Conservation (phyloP, 1,140 invertebrate genomes). For the Cyphomyrmex costatus region DNA sequence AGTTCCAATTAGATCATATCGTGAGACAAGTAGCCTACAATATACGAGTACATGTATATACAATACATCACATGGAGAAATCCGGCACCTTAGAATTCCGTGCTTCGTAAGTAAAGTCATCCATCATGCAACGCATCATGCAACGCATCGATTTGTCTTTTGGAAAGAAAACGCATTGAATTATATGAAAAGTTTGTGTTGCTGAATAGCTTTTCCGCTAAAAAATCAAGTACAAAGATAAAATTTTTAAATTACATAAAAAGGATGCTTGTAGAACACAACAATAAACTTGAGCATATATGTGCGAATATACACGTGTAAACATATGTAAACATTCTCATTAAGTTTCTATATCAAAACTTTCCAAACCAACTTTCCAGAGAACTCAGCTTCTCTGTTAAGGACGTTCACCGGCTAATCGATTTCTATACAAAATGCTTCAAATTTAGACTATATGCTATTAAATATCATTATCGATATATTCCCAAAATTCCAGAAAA, state of each 20-base stretch:
- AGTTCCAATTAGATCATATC: slow-evolving; percentile 52
- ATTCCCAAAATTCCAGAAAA: no score
- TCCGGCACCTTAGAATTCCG: background rate
- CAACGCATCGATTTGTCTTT: background rate
- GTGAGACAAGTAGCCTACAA: background rate
- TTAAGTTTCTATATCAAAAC: background rate
- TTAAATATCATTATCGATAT: no score
- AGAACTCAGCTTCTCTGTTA: no score
- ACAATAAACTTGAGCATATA: background rate
- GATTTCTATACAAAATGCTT: no score
- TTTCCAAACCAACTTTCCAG: no score
- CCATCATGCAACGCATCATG: slow-evolving; percentile 16
- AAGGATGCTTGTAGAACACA: background rate
- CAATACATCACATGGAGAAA: slow-evolving; percentile 17
- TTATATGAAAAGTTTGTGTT: background rate
- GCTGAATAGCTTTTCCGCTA: background rate
- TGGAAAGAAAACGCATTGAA: slow-evolving; percentile 1
- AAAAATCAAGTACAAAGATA: background rate
- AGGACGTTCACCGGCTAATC: no score
- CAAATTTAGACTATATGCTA: no score
- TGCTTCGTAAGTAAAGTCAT: slow-evolving; percentile 23
- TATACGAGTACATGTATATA: no score
- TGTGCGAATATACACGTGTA: no score
- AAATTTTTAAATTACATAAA: slow-evolving; percentile 23
- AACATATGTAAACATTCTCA: background rate